Percentiles rank a stretch among this genome's conserved stretches.
Conservation (phyloP, 2,888 invertebrate genomes). For the Lepas anatifera region DNA sequence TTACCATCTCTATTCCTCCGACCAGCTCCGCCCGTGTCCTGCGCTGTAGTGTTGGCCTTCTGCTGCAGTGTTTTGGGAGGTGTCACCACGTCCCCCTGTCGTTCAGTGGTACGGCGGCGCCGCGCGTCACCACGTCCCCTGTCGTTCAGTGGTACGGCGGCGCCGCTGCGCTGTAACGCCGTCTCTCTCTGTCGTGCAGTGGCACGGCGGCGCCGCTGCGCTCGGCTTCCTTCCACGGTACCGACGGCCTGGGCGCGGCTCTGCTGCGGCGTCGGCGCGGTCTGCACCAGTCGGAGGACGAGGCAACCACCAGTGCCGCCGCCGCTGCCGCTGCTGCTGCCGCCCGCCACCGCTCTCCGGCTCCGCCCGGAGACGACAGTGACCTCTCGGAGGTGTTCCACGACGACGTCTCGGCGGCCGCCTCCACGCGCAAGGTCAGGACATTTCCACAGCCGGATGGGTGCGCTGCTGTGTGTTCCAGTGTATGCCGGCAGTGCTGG, state of each 20-base stretch:
- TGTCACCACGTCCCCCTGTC: too few relatives aligned
- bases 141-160: too few relatives aligned
- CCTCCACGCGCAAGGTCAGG: background rate
- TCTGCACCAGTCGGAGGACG: conserved; percentile 18
- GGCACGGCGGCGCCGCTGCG: conserved; percentile 31
- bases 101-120: too few relatives aligned
- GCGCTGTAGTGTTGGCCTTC: too few relatives aligned
- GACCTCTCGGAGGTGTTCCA: background rate
- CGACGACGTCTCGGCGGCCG: background rate
- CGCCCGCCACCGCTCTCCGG: background rate
- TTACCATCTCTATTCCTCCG: too few relatives aligned
- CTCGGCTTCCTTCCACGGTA: conserved; percentile 40
- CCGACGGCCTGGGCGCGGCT: conserved; percentile 26
- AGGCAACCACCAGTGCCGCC: background rate
- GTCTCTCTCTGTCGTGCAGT: background rate
- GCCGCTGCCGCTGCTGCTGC: background rate
- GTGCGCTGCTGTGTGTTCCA: too few relatives aligned
- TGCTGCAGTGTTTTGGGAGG: background rate
- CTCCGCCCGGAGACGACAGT: background rate
- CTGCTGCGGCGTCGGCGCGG: background rate
- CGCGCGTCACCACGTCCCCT: too few relatives aligned
- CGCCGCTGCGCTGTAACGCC: background rate
- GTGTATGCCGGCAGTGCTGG: too few relatives aligned
- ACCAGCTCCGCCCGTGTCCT: too few relatives aligned
- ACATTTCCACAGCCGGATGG: too few relatives aligned